Evolutionary conservation across 2,797 vertebrate species (phyloP).

Genomic region (Enteromius mattozi): DNA sequence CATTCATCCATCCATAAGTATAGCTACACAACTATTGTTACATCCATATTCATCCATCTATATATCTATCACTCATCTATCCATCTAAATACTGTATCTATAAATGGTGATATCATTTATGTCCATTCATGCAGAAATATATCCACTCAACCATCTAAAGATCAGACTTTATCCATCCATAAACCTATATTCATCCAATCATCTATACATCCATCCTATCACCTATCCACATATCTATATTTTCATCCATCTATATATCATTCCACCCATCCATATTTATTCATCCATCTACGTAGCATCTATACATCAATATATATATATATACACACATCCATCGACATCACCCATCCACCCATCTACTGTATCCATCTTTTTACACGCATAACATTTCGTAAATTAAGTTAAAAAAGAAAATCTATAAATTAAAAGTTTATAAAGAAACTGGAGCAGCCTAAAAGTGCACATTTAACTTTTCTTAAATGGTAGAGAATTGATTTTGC

Average conservation of each 20-base stretch:
- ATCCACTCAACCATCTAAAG: not conserved
- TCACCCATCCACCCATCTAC: not conserved
- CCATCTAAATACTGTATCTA: not conserved
- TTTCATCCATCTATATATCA: not conserved
- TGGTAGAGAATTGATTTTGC: not conserved
- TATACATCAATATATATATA: not conserved
- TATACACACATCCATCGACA: not conserved
- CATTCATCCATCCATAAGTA: not conserved
- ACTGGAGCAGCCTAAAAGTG: not conserved
- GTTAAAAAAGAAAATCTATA: not conserved
- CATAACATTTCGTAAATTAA: not conserved
- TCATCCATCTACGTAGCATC: not conserved
- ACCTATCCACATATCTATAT: not conserved
- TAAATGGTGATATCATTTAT: too few relatives aligned
- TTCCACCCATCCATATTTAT: not conserved
- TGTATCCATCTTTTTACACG: not conserved
- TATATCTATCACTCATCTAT: not conserved
- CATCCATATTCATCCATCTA: too few relatives aligned
- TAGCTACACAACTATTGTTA: too few relatives aligned
- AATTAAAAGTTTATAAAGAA: not conserved
- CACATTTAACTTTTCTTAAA: conserved; percentile 4
- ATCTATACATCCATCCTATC: not conserved
- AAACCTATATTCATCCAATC: not conserved
- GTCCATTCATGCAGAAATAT: not conserved
- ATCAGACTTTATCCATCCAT: not conserved